These are phyloP conservation scores for Panopea generosa DNA, from an alignment of 2,888 invertebrate genomes.

Conservation along the genomic window DNA sequence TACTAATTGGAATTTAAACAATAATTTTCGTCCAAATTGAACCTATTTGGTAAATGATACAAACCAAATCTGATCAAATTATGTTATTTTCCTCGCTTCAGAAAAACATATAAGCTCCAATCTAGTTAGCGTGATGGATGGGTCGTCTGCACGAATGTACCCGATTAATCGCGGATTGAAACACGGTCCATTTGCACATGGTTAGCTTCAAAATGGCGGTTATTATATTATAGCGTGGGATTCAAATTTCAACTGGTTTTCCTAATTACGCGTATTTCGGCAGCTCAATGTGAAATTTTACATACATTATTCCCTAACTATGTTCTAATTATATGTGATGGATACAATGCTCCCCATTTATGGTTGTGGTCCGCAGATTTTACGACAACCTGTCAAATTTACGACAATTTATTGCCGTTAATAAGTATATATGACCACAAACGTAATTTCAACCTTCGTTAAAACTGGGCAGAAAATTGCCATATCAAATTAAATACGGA, in stretches of 20 bases:
- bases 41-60: slow-evolving; percentile 60
- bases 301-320: slow-evolving; percentile 68
- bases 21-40: slow-evolving; percentile 56
- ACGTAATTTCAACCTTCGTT: slow-evolving; percentile 51
- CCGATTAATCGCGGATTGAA: slow-evolving; percentile 46
- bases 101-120: slow-evolving; percentile 37
- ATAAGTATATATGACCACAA: slow-evolving; percentile 66
- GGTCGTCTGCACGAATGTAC: slow-evolving; percentile 55
- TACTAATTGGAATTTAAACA: slow-evolving; percentile 37
- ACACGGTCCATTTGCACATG: slow-evolving; percentile 62
- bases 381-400: slow-evolving; percentile 67
- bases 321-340: slow-evolving; percentile 66
- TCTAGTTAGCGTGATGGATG: slow-evolving; percentile 60
- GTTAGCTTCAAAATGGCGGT: slow-evolving; percentile 60
- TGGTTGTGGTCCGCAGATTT: slow-evolving; percentile 60
- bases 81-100: slow-evolving; percentile 63
- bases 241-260: slow-evolving; percentile 45
- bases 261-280: slow-evolving; percentile 59
- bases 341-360: slow-evolving; percentile 61
- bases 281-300: slow-evolving; percentile 59
- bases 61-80: slow-evolving; percentile 54
- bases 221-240: slow-evolving; percentile 50
- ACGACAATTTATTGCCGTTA: slow-evolving; percentile 63
- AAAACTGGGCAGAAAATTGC: slow-evolving; percentile 58
- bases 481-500: slow-evolving; percentile 51